Evolutionary conservation across 2,113 vertebrate species (phyloP).

Genomic region (Maccullochella peelii): DNA sequence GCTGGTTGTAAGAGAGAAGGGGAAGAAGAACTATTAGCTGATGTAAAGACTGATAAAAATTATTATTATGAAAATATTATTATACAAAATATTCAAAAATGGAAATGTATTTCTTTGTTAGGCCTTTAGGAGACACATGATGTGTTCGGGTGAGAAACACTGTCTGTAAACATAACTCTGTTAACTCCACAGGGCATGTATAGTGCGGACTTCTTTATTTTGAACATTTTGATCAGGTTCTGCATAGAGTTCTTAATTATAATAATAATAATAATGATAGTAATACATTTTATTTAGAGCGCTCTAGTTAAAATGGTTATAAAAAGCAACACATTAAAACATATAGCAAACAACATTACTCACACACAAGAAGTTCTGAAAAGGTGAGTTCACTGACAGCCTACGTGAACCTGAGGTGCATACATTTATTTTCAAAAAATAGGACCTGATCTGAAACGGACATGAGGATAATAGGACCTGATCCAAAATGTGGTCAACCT

Average conservation of each 20-base stretch:
- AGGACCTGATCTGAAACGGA: neutral
- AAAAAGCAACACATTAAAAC: no score
- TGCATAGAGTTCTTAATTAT: neutral
- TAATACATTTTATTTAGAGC: no score
- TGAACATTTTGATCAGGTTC: neutral
- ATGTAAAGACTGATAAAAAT: neutral
- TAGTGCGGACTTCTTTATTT: neutral
- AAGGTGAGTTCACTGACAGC: neutral
- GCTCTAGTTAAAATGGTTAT: no score
- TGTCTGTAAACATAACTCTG: neutral
- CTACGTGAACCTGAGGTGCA: neutral
- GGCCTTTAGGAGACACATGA: no score
- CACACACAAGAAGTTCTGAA: no score
- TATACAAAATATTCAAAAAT: neutral
- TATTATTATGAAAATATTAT: no score
- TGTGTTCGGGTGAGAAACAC: neutral
- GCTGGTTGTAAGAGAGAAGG: neutral
- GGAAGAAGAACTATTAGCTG: neutral
- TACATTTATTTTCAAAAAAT: neutral
- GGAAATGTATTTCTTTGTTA: neutral
- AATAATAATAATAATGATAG: no score
- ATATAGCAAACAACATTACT: no score
- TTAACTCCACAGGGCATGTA: neutral
- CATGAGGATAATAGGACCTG: neutral
- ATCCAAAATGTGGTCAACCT: neutral